Conservation (phyloP, 2,888 invertebrate genomes). For the Cephus runcator region DNA sequence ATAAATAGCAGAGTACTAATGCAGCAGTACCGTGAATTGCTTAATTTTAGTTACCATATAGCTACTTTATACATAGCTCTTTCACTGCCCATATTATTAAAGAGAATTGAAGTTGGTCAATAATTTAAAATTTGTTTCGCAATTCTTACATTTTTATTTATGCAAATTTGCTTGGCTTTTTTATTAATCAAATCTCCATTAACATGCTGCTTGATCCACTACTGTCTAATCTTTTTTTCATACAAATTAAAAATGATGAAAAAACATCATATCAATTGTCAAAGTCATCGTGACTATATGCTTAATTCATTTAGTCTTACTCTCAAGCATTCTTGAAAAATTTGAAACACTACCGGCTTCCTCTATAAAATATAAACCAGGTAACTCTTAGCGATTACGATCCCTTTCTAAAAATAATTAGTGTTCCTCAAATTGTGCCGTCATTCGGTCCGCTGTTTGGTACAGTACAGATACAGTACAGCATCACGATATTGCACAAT, state of each 20-base stretch:
- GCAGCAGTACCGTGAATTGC: neutral
- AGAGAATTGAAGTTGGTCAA: neutral
- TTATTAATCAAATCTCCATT: neutral
- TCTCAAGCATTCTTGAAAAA: constrained; percentile 1
- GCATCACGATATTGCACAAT: neutral
- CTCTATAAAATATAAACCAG: constrained; percentile 18
- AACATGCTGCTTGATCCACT: neutral
- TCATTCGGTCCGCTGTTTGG: constrained; percentile 15
- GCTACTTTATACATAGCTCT: neutral
- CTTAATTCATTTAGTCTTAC: neutral
- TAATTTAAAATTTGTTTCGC: neutral
- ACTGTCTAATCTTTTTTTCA: neutral
- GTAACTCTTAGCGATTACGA: constrained; percentile 21
- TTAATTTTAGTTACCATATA: neutral
- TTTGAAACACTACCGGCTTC: constrained; percentile 16
- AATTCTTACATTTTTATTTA: neutral
- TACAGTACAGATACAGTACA: neutral
- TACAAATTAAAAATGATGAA: neutral
- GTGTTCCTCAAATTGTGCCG: constrained; percentile 25
- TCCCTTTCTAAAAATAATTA: constrained; percentile 40
- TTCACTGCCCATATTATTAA: neutral
- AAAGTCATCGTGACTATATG: neutral
- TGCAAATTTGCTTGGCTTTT: neutral
- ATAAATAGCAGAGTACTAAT: neutral
- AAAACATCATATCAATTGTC: neutral